Percentiles rank a stretch among this genome's conserved stretches.
phyloP scores from a whole-genome alignment of 2,888 invertebrate species.

The Halictus quadricinctus region DNA sequence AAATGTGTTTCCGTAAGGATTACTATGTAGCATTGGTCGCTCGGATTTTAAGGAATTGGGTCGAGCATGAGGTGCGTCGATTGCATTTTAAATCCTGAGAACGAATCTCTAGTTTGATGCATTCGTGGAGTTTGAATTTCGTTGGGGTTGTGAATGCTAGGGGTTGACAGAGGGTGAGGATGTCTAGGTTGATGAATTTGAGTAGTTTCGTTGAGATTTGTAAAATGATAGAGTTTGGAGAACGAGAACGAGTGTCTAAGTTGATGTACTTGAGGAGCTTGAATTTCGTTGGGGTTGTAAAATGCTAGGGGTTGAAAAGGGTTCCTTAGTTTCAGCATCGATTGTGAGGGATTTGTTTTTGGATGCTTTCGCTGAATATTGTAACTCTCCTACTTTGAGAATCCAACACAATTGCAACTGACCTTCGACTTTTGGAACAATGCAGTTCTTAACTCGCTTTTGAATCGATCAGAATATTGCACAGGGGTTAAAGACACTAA shows the following conservation, averaged over 20 bases:
- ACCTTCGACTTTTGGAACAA: no score
- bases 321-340: background rate
- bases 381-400: background rate
- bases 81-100: no score
- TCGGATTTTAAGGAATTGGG: background rate
- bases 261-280: no score
- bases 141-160: no score
- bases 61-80: background rate
- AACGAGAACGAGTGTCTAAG: no score
- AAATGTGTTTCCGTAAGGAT: conserved; percentile 1
- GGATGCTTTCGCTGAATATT: background rate
- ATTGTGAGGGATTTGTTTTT: background rate
- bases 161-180: no score
- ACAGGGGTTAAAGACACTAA: background rate
- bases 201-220: no score
- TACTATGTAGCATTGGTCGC: background rate
- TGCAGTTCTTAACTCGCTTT: background rate
- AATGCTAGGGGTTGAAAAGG: background rate
- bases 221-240: no score
- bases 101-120: no score
- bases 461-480: background rate
- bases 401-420: background rate
- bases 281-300: no score
- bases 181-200: no score
- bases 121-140: no score